Conservation (phyloP, 1,140 invertebrate species). For the Drosophila willistoni region DNA sequence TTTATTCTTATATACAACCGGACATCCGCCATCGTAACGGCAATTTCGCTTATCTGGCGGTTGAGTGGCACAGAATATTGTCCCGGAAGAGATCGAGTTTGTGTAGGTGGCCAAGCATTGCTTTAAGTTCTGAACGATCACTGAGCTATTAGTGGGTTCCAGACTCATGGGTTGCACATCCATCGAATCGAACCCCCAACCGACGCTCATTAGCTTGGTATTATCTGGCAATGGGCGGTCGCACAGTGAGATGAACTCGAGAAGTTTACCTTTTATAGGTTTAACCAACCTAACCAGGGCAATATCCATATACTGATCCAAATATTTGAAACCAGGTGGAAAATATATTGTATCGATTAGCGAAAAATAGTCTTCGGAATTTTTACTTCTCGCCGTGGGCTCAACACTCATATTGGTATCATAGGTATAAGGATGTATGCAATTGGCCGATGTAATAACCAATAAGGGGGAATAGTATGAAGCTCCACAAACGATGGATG, state of each 20-base stretch:
- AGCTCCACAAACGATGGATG: not conserved
- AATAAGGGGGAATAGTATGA: constrained; percentile 13
- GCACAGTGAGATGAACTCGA: constrained; percentile 22
- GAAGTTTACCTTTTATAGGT: constrained; percentile 20
- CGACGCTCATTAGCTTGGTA: constrained; percentile 1
- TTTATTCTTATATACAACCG: not conserved
- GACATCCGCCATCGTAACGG: constrained; percentile 39
- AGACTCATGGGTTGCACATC: not conserved
- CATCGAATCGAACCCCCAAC: constrained; percentile 25
- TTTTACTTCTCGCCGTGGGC: constrained; percentile 12
- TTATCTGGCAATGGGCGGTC: not conserved
- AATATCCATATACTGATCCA: constrained; percentile 33
- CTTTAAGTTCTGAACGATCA: not conserved
- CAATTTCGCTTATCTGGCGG: constrained; percentile 15
- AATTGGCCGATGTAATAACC: constrained; percentile 45
- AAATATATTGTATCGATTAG: constrained; percentile 32
- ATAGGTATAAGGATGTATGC: constrained; percentile 30
- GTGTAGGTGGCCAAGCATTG: constrained; percentile 1
- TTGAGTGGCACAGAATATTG: not conserved
- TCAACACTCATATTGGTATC: constrained; percentile 17
- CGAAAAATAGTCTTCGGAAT: not conserved
- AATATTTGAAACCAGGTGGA: constrained; percentile 1
- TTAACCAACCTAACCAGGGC: constrained; percentile 5
- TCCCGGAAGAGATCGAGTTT: not conserved
- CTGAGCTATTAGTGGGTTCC: not conserved